Evolutionary conservation across 2,113 vertebrate genomes (phyloP).

Genomic region (Caranx ignobilis): DNA sequence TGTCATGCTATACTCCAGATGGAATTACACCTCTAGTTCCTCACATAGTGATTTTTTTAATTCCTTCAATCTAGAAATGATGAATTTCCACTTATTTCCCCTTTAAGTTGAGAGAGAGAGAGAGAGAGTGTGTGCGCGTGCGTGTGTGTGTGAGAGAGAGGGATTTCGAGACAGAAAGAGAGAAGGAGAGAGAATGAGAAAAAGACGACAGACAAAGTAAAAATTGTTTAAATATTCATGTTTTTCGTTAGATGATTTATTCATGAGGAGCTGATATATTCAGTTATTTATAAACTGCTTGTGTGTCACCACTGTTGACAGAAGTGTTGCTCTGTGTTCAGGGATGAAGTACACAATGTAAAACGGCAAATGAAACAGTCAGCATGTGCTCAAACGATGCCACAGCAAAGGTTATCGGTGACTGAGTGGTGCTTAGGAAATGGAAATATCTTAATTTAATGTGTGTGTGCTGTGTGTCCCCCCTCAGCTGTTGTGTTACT

Average conservation of each 20-base stretch:
- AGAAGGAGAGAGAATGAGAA: conserved; percentile 12
- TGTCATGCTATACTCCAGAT: no score
- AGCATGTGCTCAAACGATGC: conserved; percentile 31
- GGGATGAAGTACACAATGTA: conserved; percentile 44
- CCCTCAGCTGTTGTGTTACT: conserved; percentile 2
- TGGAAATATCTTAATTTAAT: conserved; percentile 8
- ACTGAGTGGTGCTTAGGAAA: conserved; percentile 11
- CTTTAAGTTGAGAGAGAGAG: neutral
- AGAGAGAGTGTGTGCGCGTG: neutral
- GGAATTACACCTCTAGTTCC: no score
- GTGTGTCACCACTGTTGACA: conserved; percentile 65
- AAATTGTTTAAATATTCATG: conserved; percentile 72
- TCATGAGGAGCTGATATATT: conserved; percentile 60
- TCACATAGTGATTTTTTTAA: no score
- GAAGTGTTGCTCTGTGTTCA: conserved; percentile 56
- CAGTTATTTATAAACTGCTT: conserved; percentile 69
- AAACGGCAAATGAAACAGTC: conserved; percentile 50
- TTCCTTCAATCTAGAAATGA: no score
- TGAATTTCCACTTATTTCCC: no score
- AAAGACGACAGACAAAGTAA: conserved; percentile 39
- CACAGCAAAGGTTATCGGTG: conserved; percentile 34
- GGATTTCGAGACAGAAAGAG: conserved; percentile 16
- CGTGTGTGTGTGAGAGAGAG: neutral
- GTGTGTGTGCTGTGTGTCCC: conserved; percentile 10
- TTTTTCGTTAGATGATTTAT: conserved; percentile 68